Percentiles rank a stretch among this genome's conserved stretches.
Conservation (phyloP, 2,113 vertebrate species). For the Sigmodon hispidus region DNA sequence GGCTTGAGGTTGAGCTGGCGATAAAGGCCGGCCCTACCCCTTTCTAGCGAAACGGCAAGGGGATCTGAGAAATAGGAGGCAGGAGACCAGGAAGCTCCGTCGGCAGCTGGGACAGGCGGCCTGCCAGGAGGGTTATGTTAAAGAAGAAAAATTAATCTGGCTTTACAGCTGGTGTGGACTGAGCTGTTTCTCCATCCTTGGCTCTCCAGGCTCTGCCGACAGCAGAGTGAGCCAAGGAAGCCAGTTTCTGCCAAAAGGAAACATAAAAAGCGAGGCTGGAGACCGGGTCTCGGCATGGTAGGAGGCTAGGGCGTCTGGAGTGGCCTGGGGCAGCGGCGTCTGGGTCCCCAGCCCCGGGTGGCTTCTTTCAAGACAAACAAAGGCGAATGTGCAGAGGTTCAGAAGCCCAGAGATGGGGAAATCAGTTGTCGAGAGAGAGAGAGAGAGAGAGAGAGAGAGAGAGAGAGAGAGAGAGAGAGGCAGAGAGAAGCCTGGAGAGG, state of each 20-base stretch:
- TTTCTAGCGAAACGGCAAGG: conserved; percentile 55
- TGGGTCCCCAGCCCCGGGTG: conserved; percentile 35
- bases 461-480: conserved; percentile 44
- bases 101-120: neutral
- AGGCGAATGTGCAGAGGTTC: conserved; percentile 84
- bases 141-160: neutral
- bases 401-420: conserved; percentile 84
- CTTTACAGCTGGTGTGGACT: neutral
- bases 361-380: conserved; percentile 84
- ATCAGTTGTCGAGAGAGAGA: conserved; percentile 87
- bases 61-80: neutral
- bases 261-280: conserved; percentile 24
- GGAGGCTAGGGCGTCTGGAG: neutral
- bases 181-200: neutral
- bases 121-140: neutral
- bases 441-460: neutral
- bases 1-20: neutral
- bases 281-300: conserved; percentile 22
- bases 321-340: conserved; percentile 66
- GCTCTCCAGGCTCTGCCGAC: neutral
- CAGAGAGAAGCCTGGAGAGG: conserved; percentile 81
- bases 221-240: neutral
- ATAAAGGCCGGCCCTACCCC: conserved; percentile 65
- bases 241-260: neutral
- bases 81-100: neutral